A percentile compares a stretch with the other conserved stretches of the same genome.
Evolutionary conservation across 2,113 vertebrate genomes (phyloP).

Genomic region (Chitala chitala): DNA sequence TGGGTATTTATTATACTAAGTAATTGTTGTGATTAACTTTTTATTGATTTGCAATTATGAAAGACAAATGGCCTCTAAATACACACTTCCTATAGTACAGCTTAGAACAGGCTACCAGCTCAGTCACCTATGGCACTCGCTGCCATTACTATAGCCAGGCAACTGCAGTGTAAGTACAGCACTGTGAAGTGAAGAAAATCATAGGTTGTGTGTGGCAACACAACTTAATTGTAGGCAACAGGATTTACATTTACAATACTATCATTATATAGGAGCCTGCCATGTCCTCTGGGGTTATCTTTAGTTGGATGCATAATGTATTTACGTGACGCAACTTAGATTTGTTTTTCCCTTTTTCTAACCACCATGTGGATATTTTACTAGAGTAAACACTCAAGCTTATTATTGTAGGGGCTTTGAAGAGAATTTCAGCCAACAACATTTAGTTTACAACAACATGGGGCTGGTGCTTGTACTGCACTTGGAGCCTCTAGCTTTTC

Average conservation of each 20-base stretch:
- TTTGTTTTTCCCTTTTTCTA: not conserved
- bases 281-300: not conserved
- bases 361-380: no score
- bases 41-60: constrained; percentile 54
- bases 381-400: no score
- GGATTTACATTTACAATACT: not conserved
- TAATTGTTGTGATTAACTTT: constrained; percentile 51
- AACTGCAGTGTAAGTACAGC: not conserved
- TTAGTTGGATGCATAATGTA: not conserved
- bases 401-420: no score
- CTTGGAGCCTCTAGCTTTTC: no score
- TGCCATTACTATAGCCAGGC: no score
- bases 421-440: no score
- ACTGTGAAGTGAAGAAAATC: not conserved
- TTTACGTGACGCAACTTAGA: no score
- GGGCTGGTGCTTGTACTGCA: no score
- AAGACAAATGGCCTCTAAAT: constrained; percentile 56
- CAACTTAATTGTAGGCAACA: not conserved
- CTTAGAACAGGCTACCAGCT: no score
- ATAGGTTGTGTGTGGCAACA: not conserved
- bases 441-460: no score
- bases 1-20: constrained; percentile 1
- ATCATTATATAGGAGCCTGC: no score
- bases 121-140: constrained; percentile 26
- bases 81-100: constrained; percentile 48